Evolutionary conservation across 2,113 vertebrate species (phyloP), one percentile per base, ranked within the genome.

Genomic region (Nothocercus nigrocapillus): DNA sequence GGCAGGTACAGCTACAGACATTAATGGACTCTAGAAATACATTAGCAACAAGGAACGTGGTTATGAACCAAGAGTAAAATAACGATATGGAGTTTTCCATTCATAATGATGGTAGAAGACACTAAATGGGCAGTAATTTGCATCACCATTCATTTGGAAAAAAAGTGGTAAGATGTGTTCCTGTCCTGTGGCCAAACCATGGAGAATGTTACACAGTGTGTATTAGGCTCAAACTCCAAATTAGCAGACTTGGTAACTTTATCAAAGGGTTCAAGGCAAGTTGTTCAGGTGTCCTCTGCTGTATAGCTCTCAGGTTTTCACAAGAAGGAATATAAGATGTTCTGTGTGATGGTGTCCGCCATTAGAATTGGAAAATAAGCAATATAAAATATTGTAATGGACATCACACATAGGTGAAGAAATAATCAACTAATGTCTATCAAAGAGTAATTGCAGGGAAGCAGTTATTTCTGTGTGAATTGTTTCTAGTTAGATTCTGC

Each of bases 351-450:
- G 16, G 10, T 30, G 73, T 32, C n/a, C 69, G 90, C 32, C 85
- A 69, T 83, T 86, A 34, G 25, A 3, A 16, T 42, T 56, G 36
- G 54, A 85, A 69, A 44, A 22, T 21, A 11, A 22, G 17, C 12
- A 11, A 3, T 69, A 3, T 20, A 16, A 16, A 61, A 13, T 54
- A 67, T 53, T 59, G 32, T 32, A 20, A 5, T 18, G 30, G 32
- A 45, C n/a, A 54, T 42, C 22, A 13, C 4, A 4, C 3, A 2
- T 11, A 11, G 27, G 59, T 0, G 2, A 62, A 82, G 63, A 70
- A 56, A 12, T 4, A 30, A 28, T 56, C 0, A 1, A 40, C 8
- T 9, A 8, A 47, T 5, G 1, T 0, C 0, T 36, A 34, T 38
- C 73, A 56, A 22, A 73, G 58, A 13, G 40, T 24, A 36, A 7